phyloP scores from a whole-genome alignment of 1,140 invertebrate species.

The Hetaerina americana region DNA sequence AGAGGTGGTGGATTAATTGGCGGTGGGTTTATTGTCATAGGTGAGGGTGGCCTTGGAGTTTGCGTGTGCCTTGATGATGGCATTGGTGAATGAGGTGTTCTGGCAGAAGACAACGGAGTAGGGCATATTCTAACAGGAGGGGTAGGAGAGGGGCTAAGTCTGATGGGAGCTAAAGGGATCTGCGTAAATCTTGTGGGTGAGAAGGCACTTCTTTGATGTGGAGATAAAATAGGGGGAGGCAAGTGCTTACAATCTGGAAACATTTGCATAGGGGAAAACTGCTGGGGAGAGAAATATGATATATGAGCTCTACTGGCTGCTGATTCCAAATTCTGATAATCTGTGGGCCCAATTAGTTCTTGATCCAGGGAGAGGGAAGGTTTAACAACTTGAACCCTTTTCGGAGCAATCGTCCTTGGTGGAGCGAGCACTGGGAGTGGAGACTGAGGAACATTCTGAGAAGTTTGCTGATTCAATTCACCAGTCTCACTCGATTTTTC shows the following conservation, averaged over 20 bases:
- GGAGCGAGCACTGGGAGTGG: background rate
- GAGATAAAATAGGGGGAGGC: background rate
- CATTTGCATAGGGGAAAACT: background rate
- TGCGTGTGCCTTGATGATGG: background rate
- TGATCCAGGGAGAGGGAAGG: background rate
- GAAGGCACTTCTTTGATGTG: background rate
- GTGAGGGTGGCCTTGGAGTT: background rate
- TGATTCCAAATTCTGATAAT: background rate
- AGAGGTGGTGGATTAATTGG: background rate
- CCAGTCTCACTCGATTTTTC: too few relatives aligned
- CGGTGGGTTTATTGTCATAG: too few relatives aligned
- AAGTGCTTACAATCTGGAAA: background rate
- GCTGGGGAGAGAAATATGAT: background rate
- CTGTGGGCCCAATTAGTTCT: background rate
- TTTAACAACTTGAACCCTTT: background rate
- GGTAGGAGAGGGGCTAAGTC: background rate
- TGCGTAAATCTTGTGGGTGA: background rate
- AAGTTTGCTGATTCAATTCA: background rate
- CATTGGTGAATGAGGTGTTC: background rate
- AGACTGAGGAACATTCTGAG: background rate
- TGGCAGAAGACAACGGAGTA: background rate
- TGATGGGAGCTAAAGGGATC: background rate
- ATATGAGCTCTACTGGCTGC: background rate
- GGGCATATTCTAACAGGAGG: background rate
- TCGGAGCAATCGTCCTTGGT: background rate